Base-by-base conservation (phyloP, 2,113 vertebrate genomes). In the Campylomormyrus tamandua region DNA sequence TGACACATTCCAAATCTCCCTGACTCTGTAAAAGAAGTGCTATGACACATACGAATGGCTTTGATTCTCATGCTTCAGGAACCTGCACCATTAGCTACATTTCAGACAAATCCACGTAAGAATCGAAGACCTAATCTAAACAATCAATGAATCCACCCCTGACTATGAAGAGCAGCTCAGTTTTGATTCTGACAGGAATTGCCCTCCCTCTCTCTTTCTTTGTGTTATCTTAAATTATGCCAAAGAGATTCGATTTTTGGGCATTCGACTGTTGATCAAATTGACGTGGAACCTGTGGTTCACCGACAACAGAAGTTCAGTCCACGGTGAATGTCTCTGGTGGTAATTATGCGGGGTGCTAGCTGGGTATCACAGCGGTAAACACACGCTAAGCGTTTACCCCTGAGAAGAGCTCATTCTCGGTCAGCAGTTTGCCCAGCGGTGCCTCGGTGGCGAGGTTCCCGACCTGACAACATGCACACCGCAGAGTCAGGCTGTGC, bases 21-120 rank as follows among this genome's bases (percentile, higher is more conserved):
- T 15, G 70, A 80, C 27, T n/a, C 17, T 39, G 62, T 52, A 39
- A 31, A 39, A 42, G 35, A 56, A 2, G 19, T 17, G 6, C 1
- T 7, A 53, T 15, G 48, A 42, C 7, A 45, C 9, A 80, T 27
- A 52, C 27, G 27, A 9, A 56, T 35, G 48, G 2, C 8, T 53
- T 6, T 8, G 52, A 46, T 39, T 90, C 80, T 89, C 39, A 89
- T 62, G 80, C 66, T n/a, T 42, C 66, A 49, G 66, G 66, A 87
- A 87, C 89, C 58, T 46, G 50, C 24, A 35, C 17, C 89, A 91
- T 91, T 77, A 83, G 90, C 90, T 88, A 21, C 53, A 58, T 27
- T 46, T 89, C 74, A 46, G 90, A 50, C 10, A 90, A 53, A 66
- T 53, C 84, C 83, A 89, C 39, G 62, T 70, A 70, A 80, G 50